A percentile compares a stretch with the other conserved stretches of the same genome.
These are phyloP conservation scores for Lacerta agilis DNA, from an alignment of 2,797 vertebrate species.

Conservation along the genomic window DNA sequence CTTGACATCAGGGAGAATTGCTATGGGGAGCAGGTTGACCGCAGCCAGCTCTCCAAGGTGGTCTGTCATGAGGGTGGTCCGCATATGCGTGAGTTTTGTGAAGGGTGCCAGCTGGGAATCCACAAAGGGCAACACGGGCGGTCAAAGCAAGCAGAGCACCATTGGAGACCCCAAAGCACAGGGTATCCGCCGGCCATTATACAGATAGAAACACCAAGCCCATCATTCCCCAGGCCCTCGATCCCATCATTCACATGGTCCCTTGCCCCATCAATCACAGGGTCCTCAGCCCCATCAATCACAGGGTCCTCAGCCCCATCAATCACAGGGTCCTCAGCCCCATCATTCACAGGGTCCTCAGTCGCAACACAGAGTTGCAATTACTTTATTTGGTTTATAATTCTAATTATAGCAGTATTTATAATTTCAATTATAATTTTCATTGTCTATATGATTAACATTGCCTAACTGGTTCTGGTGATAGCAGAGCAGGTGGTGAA, in stretches of 20 bases:
- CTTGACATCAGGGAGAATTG: constrained; percentile 66
- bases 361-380: neutral
- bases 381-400: neutral
- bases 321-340: too few relatives aligned
- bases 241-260: too few relatives aligned
- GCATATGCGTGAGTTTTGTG: constrained; percentile 50
- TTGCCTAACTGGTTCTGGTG: neutral
- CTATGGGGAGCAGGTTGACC: constrained; percentile 52
- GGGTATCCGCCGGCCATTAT: neutral
- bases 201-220: neutral
- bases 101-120: constrained; percentile 69
- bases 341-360: too few relatives aligned
- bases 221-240: too few relatives aligned
- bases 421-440: neutral
- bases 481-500: neutral
- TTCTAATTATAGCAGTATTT: too few relatives aligned
- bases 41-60: neutral
- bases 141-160: neutral
- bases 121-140: constrained; percentile 42
- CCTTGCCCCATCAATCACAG: too few relatives aligned
- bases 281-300: too few relatives aligned
- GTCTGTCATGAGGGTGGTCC: neutral
- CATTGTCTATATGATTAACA: neutral
- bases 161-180: neutral
- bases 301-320: too few relatives aligned